phyloP scores from a whole-genome alignment of 1,140 invertebrate genomes.

The Subanguina moxae region DNA sequence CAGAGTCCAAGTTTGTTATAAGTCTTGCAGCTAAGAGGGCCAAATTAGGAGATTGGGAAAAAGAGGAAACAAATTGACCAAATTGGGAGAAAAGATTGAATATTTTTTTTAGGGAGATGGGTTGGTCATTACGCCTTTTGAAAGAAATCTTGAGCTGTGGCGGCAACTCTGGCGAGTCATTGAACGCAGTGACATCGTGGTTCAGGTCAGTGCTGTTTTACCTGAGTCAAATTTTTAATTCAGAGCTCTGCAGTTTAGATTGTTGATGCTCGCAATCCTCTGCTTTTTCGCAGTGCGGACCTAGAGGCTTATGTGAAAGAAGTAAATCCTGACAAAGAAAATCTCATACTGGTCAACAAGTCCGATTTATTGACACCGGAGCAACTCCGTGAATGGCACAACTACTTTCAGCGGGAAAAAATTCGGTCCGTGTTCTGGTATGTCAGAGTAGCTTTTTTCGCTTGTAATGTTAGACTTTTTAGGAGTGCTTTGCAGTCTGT shows the following conservation, averaged over 20 bases:
- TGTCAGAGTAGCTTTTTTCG: background rate
- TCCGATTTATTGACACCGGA: constrained; percentile 81
- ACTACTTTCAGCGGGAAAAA: constrained; percentile 74
- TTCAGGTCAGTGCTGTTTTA: constrained; percentile 62
- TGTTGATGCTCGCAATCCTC: constrained; percentile 90
- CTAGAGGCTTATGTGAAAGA: constrained; percentile 88
- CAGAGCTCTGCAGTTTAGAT: constrained; percentile 63
- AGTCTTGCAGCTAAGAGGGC: too few relatives aligned
- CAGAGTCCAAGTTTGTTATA: too few relatives aligned
- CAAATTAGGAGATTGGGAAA: too few relatives aligned
- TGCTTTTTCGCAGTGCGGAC: constrained; percentile 87
- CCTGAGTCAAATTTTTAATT: background rate
- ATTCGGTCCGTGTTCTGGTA: constrained; percentile 74
- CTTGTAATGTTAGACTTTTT: background rate
- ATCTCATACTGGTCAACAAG: constrained; percentile 88
- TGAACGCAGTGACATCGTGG: constrained; percentile 87
- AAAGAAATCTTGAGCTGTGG: constrained; percentile 97
- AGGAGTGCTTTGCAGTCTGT: background rate
- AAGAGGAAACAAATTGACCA: too few relatives aligned
- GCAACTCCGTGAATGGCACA: constrained; percentile 78
- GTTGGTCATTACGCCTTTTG: constrained; percentile 86
- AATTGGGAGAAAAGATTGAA: too few relatives aligned
- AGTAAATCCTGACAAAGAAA: constrained; percentile 71
- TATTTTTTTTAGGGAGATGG: constrained; percentile 68
- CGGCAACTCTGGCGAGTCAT: constrained; percentile 95